phyloP scores from a whole-genome alignment of 2,797 vertebrate species.

The Salmo trutta region DNA sequence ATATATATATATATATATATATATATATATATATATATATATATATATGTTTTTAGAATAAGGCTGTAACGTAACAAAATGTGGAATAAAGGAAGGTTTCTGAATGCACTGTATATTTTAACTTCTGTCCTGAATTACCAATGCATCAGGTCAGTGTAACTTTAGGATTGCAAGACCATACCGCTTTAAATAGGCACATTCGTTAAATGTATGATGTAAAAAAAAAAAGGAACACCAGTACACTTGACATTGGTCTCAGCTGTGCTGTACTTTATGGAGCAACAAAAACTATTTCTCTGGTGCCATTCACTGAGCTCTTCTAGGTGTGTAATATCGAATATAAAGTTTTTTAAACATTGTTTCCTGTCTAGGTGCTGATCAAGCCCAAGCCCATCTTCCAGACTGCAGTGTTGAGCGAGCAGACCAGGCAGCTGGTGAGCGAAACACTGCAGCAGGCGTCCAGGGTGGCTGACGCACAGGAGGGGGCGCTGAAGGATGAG shows the following conservation, averaged over 20 bases:
- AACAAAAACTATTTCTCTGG: background rate
- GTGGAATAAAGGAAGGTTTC: too few species aligned
- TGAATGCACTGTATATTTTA: too few species aligned
- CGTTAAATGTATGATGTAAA: too few species aligned
- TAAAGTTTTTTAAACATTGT: background rate
- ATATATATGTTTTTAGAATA: too few species aligned
- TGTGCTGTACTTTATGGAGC: background rate
- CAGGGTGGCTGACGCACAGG: slow-evolving; percentile 82
- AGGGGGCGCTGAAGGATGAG: slow-evolving; percentile 84
- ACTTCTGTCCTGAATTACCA: too few species aligned
- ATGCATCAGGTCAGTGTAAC: too few species aligned
- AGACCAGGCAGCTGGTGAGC: slow-evolving; percentile 92
- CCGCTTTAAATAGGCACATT: too few species aligned
- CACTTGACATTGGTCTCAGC: background rate
- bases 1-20: too few species aligned
- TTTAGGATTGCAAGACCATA: too few species aligned
- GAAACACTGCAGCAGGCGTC: slow-evolving; percentile 95
- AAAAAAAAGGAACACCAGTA: background rate
- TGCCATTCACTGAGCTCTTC: background rate
- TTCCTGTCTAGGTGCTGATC: slow-evolving; percentile 86
- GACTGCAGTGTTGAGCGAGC: slow-evolving; percentile 92
- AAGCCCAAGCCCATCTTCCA: slow-evolving; percentile 99
- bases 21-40: too few species aligned
- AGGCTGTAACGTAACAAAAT: too few species aligned
- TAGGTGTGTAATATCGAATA: background rate